phyloP scores from a whole-genome alignment of 2,797 vertebrate genomes.

The Alfaro cultratus region DNA sequence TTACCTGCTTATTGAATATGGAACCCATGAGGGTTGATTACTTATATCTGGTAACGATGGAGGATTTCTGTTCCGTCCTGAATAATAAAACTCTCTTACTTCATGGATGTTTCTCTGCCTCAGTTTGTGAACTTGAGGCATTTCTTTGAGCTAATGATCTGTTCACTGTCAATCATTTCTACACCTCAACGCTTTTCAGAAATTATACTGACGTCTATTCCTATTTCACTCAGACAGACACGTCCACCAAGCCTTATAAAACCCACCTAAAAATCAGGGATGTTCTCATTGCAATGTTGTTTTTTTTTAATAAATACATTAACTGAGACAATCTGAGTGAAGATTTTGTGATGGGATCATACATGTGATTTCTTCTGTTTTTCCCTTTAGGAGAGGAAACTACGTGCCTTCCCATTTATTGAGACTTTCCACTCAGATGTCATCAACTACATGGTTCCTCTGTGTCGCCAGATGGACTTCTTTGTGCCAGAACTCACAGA shows the following conservation, averaged over 20 bases:
- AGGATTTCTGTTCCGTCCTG: background rate
- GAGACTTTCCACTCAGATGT: slow-evolving; percentile 89
- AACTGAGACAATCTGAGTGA: background rate
- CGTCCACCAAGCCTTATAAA: slow-evolving; percentile 1
- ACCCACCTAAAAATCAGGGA: slow-evolving; percentile 3
- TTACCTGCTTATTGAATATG: background rate
- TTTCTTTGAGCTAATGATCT: slow-evolving; percentile 2
- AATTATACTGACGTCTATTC: background rate
- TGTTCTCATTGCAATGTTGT: background rate
- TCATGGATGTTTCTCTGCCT: background rate
- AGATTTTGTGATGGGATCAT: background rate
- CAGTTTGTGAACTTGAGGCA: background rate
- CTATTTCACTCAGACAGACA: background rate
- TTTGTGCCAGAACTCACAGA: slow-evolving; percentile 93
- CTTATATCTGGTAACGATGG: background rate
- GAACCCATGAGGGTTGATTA: background rate
- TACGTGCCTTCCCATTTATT: slow-evolving; percentile 89
- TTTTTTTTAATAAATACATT: background rate
- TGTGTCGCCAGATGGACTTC: slow-evolving; percentile 93
- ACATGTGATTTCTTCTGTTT: slow-evolving; percentile 12
- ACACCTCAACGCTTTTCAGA: background rate
- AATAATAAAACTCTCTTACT: background rate
- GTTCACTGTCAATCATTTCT: slow-evolving; percentile 1
- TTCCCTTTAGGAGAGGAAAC: slow-evolving; percentile 87
- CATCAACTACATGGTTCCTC: slow-evolving; percentile 92